Evolutionary conservation across 2,888 invertebrate species (phyloP), one percentile per base, ranked within the genome.

Genomic region (Marasmarcha lunaedactyla): DNA sequence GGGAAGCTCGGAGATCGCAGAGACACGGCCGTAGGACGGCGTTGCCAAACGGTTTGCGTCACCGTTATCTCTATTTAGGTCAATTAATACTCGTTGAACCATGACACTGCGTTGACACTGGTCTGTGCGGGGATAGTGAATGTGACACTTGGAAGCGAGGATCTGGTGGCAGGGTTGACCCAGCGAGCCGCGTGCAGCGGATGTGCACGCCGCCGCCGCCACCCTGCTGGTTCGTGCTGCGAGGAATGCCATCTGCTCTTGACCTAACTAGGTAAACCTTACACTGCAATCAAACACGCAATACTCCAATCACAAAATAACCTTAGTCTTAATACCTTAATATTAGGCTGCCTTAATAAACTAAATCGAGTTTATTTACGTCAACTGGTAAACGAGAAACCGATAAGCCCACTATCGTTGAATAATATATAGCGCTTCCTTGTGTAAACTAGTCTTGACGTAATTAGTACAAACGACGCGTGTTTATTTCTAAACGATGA

Each of bases 211-310:
- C 77, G 74, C 79, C 74, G 4, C 20, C 20, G 70, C 76, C 65
- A 57, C 54, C 60, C 57, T 73, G 71, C 77, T 77, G 71, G 71
- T 65, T 68, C 57, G 65, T 71, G 63, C 66, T 69, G 69, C 69
- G 71, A 79, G 84, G 76, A 83, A 79, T 84, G 81, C 83, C 81
- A 76, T 71, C 78, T 71, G 81, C 81, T 74, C 79, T 83, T 77
- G 81, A 81, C 72, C 72, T 83, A 63, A 76, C 79, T 69, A 81
- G 81, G 81, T 81, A 79, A 60, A 39, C 49, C 52, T 51, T 45
- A 42, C 46, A 45, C 20, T 20, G 7, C 20, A 7, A 43, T 40
- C 37, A 30, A 30, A 30, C 30, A 30, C 30, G 12, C 11, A 2
- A 37, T 14, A 20, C 20, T 20, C 20, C 7, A 3, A 20, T 20